Evolutionary conservation across 2,888 invertebrate species (phyloP), one percentile per base, ranked within the genome.

Genomic region (Phyto melanocephala): DNA sequence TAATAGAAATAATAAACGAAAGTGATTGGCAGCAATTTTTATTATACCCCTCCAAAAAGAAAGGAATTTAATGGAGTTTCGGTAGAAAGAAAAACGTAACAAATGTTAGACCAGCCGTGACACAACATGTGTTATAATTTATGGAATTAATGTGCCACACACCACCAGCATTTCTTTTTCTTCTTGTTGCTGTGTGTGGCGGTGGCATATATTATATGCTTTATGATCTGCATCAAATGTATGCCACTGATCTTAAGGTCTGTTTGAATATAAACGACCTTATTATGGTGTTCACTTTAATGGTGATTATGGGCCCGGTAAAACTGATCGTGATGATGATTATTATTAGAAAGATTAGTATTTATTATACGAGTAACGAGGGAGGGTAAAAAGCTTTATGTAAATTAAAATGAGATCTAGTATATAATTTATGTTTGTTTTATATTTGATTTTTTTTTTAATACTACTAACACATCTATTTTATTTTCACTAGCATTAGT

Each of bases 101-200:
- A 76, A 54, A 58, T 58, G 52, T 28, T 5, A 28, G 6, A 28
- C 58, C 58, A 33, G 40, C 74, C 24, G 37, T 24, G 17, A 28
- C n/a, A 24, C 20, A 47, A 68, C 52, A 75, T 63, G 67, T 70
- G 80, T 62, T 33, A 75, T 82, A 82, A 82, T 65, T 82, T 79
- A 82, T 70, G 58, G 35, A 65, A 75, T 70, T 71, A n/a, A 35
- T 22, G 54, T 45, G 42, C 65, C 58, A 50, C 58, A 60, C 52
- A 65, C 40, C 28, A 72, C 63, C 70, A 47, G 62, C 70, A 54
- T 54, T 13, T 56, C 63, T 47, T 11, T 28, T 5, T 3, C 7
- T 28, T 8, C 11, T 28, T 7, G 6, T 0, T 15, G 2, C 17
- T 15, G 8, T 17, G 35, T 58, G 56, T 33, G 56, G 37, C 56